These are phyloP conservation scores for Neria commutata DNA, from an alignment of 2,888 invertebrate species.

Conservation along the genomic window DNA sequence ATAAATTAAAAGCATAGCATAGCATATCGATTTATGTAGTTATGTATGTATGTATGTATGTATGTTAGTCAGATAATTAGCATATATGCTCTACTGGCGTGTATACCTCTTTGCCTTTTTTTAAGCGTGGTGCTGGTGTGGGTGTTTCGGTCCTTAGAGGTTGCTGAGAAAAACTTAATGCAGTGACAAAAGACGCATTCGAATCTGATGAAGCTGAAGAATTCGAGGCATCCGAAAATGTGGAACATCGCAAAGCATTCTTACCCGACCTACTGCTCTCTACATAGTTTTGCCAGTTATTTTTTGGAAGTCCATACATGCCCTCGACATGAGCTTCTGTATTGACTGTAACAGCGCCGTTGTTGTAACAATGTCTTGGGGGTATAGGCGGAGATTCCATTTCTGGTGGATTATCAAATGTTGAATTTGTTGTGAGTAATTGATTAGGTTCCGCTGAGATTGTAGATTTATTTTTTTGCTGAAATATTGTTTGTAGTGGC, in stretches of 20 bases:
- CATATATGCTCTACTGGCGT: too few species aligned
- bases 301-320: slow-evolving; percentile 49
- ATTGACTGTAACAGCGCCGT: slow-evolving; percentile 41
- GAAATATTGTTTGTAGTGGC: too few species aligned
- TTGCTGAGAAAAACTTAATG: slow-evolving; percentile 47
- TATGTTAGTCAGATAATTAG: too few species aligned
- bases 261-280: slow-evolving; percentile 29
- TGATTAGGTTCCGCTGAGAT: slow-evolving; percentile 36
- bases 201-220: slow-evolving; percentile 44
- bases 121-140: slow-evolving; percentile 56
- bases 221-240: slow-evolving; percentile 40
- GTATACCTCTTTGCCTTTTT: slow-evolving; percentile 59
- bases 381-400: slow-evolving; percentile 60
- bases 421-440: slow-evolving; percentile 45
- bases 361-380: slow-evolving; percentile 46
- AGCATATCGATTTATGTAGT: too few species aligned
- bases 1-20: too few species aligned
- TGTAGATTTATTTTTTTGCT: slow-evolving; percentile 28
- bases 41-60: too few species aligned
- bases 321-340: slow-evolving; percentile 52
- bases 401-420: slow-evolving; percentile 59
- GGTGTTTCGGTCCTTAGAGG: slow-evolving; percentile 41
- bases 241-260: slow-evolving; percentile 38
- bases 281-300: slow-evolving; percentile 51
- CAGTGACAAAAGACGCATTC: slow-evolving; percentile 50